Base-by-base conservation (phyloP, 2,797 vertebrate genomes). In the Bucorvus abyssinicus region DNA sequence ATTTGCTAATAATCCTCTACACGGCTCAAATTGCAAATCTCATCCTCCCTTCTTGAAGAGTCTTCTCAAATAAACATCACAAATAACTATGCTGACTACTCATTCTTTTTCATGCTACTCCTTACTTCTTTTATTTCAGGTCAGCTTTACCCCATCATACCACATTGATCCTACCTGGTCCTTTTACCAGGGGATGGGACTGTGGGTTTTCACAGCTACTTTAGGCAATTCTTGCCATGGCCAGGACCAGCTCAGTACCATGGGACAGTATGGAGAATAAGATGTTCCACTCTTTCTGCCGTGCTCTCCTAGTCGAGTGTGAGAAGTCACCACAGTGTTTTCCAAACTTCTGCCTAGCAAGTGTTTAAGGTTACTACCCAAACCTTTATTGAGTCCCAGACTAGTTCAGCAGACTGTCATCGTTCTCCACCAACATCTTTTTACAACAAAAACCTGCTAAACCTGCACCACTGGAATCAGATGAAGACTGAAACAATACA, bases 261-360 rank as follows among this genome's bases (percentile, higher is more conserved):
- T 26, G 17, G 4, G 5, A 23, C n/a, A 17, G 7, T 40, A 50
- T 1, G 22, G 23, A 21, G 22, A 50, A 10, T 12, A 26, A 40
- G 29, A 17, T 17, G 10, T 77, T 40, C 47, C 8, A 13, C 6
- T 61, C n/a, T 61, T 76, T 61, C 34, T 60, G 22, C 30, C 32
- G 4, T 26, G 6, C 10, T 50, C 21, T 76, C 57, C 18, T 20
- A 21, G 22, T 27, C 29, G n/a, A 50, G 10, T 36, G 56, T 12
- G 27, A 32, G 56, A 60, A 60, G 21, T 6, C 56, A 50, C 34
- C 38, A 3, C 7, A 30, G 21, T 32, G 34, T 49, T 49, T 75
- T 38, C 73, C 13, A 60, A 29, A 29, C 14, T 57, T 57, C 14
- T 1, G 0, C 26, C 10, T 34, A n/a, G n/a, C n/a, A n/a, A n/a